Conservation (phyloP, 2,888 invertebrate species). For the Apocheima hispidaria region DNA sequence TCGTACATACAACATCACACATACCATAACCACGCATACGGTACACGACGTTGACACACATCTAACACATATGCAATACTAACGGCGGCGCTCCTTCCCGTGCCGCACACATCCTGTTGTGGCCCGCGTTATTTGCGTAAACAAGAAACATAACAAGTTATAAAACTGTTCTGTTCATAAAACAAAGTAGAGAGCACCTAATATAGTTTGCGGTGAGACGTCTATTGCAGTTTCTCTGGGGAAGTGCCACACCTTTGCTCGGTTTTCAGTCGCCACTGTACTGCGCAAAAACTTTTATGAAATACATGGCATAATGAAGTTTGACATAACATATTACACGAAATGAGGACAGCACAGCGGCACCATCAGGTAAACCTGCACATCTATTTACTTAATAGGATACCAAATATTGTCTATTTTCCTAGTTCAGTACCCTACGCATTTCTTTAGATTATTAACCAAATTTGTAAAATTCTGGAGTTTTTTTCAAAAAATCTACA, state of each 20-base stretch:
- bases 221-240: background rate
- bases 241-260: background rate
- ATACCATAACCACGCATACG: background rate
- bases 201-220: background rate
- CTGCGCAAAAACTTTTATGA: background rate
- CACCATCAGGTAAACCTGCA: background rate
- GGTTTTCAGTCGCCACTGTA: background rate
- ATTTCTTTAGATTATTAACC: too few species aligned
- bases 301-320: background rate
- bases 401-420: background rate
- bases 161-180: conserved; percentile 1
- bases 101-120: conserved; percentile 10
- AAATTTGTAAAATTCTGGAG: too few species aligned
- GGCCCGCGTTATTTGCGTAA: conserved; percentile 14
- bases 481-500: background rate
- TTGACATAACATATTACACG: background rate
- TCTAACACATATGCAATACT: conserved; percentile 32
- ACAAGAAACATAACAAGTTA: conserved; percentile 27
- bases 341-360: background rate
- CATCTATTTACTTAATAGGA: background rate
- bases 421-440: too few species aligned
- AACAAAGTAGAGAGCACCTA: background rate
- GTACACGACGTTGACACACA: conserved; percentile 19
- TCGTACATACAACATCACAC: conserved; percentile 14
- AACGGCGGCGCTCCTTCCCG: conserved; percentile 21